phyloP scores from a whole-genome alignment of 2,888 invertebrate genomes.

The Flabesymbios commensalis region DNA sequence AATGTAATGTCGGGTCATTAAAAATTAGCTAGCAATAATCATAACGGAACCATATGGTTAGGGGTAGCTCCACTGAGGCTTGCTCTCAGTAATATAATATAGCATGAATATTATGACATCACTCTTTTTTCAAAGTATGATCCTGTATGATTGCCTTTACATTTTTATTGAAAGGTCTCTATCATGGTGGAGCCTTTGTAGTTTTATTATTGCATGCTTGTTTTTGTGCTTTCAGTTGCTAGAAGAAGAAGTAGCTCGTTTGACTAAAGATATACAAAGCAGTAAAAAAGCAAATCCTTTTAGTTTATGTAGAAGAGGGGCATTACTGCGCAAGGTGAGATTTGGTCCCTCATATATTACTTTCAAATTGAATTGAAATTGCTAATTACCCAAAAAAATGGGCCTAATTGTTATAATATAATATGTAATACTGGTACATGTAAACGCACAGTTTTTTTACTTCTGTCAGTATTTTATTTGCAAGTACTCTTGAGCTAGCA shows the following conservation, averaged over 20 bases:
- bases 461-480: too few species aligned
- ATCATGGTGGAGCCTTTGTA: too few species aligned
- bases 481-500: too few species aligned
- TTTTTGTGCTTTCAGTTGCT: conserved; percentile 23
- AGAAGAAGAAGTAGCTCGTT: conserved; percentile 46
- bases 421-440: too few species aligned
- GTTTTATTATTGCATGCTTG: not conserved
- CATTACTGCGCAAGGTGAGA: conserved; percentile 54
- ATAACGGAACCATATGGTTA: too few species aligned
- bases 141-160: too few species aligned
- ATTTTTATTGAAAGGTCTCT: too few species aligned
- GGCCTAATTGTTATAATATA: too few species aligned
- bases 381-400: too few species aligned
- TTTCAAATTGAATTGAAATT: not conserved
- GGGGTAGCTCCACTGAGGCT: not conserved
- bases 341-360: not conserved
- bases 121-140: not conserved
- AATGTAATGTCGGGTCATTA: too few species aligned
- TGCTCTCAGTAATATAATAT: not conserved
- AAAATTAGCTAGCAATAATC: too few species aligned
- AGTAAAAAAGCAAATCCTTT: conserved; percentile 48
- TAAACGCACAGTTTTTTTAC: too few species aligned
- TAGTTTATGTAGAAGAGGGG: conserved; percentile 56
- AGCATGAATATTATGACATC: not conserved
- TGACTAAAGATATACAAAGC: conserved; percentile 44